Evolutionary conservation across 2,888 invertebrate genomes (phyloP).

Genomic region (Nymphalis c-album): DNA sequence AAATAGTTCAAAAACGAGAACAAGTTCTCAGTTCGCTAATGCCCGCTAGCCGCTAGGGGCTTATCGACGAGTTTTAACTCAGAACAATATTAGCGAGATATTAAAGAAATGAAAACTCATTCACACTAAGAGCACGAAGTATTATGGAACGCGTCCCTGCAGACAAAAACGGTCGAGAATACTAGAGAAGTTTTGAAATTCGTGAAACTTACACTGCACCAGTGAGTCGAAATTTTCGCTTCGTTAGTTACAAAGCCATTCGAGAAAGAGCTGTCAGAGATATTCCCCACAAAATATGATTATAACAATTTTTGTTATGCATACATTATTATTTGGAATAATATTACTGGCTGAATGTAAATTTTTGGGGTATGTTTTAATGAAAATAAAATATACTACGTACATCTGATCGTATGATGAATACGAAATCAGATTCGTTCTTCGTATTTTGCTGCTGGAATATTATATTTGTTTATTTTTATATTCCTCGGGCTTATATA

Average conservation of each 20-base stretch:
- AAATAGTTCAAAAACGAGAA: no score
- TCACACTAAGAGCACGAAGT: constrained; percentile 12
- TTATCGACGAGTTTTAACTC: neutral
- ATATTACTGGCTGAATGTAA: neutral
- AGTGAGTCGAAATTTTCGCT: constrained; percentile 18
- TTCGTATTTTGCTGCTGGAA: no score
- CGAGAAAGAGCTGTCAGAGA: neutral
- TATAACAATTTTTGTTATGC: neutral
- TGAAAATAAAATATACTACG: no score
- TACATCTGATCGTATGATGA: no score
- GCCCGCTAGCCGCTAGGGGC: no score
- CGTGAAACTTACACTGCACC: constrained; percentile 14
- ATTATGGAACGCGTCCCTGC: constrained; percentile 22
- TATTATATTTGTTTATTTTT: no score
- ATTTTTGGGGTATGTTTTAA: neutral
- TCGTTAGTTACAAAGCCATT: constrained; percentile 9
- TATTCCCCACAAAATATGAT: constrained; percentile 1
- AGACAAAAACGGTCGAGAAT: constrained; percentile 13
- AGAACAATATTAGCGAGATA: constrained; percentile 9
- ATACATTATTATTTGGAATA: neutral
- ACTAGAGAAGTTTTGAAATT: constrained; percentile 2
- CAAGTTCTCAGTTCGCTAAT: no score
- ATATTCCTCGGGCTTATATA: no score
- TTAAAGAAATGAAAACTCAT: constrained; percentile 25
- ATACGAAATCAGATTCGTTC: no score